Evolutionary conservation across 2,113 vertebrate genomes (phyloP).

Genomic region (Channa argus): DNA sequence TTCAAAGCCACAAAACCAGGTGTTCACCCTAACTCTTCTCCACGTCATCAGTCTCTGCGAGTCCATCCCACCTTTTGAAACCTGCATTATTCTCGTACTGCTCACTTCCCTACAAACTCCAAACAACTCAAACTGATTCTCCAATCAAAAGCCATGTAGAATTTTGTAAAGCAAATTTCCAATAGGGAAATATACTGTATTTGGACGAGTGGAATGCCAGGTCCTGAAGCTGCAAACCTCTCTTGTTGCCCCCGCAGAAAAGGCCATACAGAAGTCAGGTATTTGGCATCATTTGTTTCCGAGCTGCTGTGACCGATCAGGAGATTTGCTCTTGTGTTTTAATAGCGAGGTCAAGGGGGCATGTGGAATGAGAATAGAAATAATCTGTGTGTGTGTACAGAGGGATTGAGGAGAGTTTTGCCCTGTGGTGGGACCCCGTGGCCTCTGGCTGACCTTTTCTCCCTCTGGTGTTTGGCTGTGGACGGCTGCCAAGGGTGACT

Average conservation of each 20-base stretch:
- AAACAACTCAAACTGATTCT: not conserved
- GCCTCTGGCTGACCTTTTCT: conserved; percentile 70
- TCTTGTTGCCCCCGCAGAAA: conserved; percentile 25
- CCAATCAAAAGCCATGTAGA: not conserved
- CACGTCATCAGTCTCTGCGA: not conserved
- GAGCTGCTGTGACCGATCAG: conserved; percentile 76
- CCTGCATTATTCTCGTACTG: not conserved
- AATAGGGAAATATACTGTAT: conserved; percentile 41
- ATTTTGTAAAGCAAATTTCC: conserved; percentile 25
- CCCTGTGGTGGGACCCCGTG: conserved; percentile 61
- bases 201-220: conserved; percentile 48
- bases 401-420: conserved; percentile 69
- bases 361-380: conserved; percentile 58
- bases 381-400: conserved; percentile 47
- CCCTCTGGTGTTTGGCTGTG: conserved; percentile 42
- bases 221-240: conserved; percentile 13
- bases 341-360: conserved; percentile 74
- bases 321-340: conserved; percentile 82
- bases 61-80: not conserved
- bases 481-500: conserved; percentile 62
- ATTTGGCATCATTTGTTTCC: conserved; percentile 78
- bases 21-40: not conserved
- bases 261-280: conserved; percentile 70
- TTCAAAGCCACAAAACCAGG: no score
- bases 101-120: conserved; percentile 2